Evolutionary conservation across 2,888 invertebrate genomes (phyloP), one percentile per base, ranked within the genome.

Genomic region (Spodoptera exigua): DNA sequence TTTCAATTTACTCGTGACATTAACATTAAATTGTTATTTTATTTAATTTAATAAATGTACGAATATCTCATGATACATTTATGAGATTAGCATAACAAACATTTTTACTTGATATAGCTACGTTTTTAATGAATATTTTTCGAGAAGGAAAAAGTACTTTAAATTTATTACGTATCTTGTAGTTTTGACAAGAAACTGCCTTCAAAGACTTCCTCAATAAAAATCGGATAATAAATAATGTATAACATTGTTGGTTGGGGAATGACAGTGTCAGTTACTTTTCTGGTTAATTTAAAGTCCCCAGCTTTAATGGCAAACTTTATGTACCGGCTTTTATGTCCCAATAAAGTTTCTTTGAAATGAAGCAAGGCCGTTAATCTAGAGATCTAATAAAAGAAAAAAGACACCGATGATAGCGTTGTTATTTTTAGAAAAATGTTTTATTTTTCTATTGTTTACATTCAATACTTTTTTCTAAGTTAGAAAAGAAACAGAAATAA

Each of bases 231-330:
- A 75, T 75, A 74, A 71, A 78, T 71, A 78, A 75, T 66, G 71
- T 61, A 68, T 62, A 61, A 80, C 79, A 78, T 64, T 80, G 80
- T 78, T 58, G 63, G 70, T 74, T 62, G 43, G 54, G 57, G 61
- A 73, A 70, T 66, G 60, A 56, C 65, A 43, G 48, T 64, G 75
- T 81, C 84, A 81, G 81, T 81, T 85, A 82, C 75, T 88, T 74
- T 89, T 89, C 89, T 90, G 89, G 90, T 92, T 91, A 92, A 92
- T 92, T 91, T 92, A 89, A 92, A 90, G 82, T 84, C 81, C 77
- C 80, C 79, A 72, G 83, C 79, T 88, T 92, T 91, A 87, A 89
- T 86, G 86, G 83, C 76, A 40, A 84, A 85, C 84, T 92, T 93
- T 92, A 92, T 91, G 88, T 84, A 79, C 82, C 84, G 69, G 79